Evolutionary conservation across 2,888 invertebrate species (phyloP).

Genomic region (Caenorhabditis sp.): DNA sequence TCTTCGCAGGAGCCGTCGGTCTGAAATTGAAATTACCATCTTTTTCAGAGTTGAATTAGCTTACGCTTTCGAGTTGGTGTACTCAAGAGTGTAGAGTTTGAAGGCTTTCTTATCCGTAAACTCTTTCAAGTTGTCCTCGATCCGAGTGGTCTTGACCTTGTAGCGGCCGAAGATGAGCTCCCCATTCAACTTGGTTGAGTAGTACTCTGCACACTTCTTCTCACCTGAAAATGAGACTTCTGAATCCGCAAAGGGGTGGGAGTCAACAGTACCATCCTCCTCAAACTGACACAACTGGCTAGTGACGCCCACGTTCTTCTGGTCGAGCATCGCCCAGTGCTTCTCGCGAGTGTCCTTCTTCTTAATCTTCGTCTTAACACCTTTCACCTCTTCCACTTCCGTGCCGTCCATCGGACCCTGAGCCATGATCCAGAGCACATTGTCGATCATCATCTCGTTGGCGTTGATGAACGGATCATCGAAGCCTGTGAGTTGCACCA

Average conservation of each 20-base stretch:
- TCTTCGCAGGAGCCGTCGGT: not conserved
- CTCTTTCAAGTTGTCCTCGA: not conserved
- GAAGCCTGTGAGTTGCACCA: not conserved
- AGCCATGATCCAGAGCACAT: not conserved
- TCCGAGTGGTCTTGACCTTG: not conserved
- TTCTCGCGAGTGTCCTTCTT: conserved; percentile 5
- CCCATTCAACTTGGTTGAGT: not conserved
- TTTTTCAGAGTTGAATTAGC: too few relatives aligned
- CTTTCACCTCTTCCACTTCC: not conserved
- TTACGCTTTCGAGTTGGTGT: not conserved
- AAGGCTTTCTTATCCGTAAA: conserved; percentile 1
- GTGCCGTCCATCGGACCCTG: not conserved
- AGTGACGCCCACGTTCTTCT: not conserved
- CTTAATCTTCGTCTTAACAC: too few relatives aligned
- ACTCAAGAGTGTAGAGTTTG: not conserved
- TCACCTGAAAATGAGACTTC: not conserved
- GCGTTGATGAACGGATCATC: not conserved
- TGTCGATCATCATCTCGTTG: not conserved
- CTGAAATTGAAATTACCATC: too few relatives aligned
- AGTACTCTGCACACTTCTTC: conserved; percentile 9
- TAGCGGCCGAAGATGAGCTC: not conserved
- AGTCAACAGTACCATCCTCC: not conserved
- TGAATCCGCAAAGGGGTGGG: too few relatives aligned
- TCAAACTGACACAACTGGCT: not conserved
- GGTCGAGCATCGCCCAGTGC: conserved; percentile 12